phyloP scores from a whole-genome alignment of 2,888 invertebrate species.

The Trimorus sp. region DNA sequence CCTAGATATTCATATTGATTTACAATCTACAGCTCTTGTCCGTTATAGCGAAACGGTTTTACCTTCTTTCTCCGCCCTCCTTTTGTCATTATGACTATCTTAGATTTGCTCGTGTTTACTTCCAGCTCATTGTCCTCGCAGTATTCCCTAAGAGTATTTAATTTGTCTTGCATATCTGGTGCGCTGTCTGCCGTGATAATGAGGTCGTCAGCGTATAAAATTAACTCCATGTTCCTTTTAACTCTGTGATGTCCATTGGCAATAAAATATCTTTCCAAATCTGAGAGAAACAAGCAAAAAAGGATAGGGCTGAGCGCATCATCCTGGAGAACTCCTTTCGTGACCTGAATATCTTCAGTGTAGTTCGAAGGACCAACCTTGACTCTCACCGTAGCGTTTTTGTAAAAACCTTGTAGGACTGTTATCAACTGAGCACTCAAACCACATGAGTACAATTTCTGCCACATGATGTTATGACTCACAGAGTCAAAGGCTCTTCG shows the following conservation, averaged over 20 bases:
- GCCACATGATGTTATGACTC: conserved; percentile 23
- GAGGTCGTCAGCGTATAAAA: conserved; percentile 6
- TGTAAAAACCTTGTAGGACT: conserved; percentile 15
- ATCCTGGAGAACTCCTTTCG: conserved; percentile 11
- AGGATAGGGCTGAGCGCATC: conserved; percentile 47
- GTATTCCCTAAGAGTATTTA: background rate
- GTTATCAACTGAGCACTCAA: conserved; percentile 13
- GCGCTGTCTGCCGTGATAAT: background rate
- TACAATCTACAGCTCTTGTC: background rate
- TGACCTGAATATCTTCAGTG: background rate
- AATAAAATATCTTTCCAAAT: conserved; percentile 27
- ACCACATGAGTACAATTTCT: conserved; percentile 22
- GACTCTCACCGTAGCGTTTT: conserved; percentile 11
- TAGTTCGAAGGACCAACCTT: conserved; percentile 5
- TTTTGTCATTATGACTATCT: background rate
- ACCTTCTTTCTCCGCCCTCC: conserved; percentile 6
- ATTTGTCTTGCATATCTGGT: conserved; percentile 8
- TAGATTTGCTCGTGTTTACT: conserved; percentile 24
- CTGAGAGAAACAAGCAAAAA: conserved; percentile 25
- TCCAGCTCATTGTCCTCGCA: conserved; percentile 18
- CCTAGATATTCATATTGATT: conserved; percentile 15
- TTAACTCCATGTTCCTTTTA: conserved; percentile 22
- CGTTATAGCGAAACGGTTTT: background rate
- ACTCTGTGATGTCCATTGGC: conserved; percentile 12
- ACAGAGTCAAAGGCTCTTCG: conserved; percentile 34